These are phyloP conservation scores for Epizoanthus fatuus DNA, from an alignment of 92 coral and sea anemone genomes.

Conservation along the genomic window DNA sequence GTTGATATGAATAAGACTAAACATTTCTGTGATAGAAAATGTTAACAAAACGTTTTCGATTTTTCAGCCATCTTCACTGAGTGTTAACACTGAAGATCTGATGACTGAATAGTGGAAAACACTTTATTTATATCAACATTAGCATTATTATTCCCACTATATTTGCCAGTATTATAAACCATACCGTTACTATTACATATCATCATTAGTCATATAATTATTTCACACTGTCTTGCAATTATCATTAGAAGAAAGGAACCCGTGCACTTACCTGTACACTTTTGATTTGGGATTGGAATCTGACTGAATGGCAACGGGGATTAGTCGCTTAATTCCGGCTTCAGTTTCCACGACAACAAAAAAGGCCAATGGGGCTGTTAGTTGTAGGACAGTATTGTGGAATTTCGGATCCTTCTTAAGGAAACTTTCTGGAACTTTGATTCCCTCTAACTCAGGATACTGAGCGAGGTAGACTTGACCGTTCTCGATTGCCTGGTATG, in stretches of 20 bases:
- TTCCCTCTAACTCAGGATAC: constrained; percentile 90
- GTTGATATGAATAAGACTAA: too few species aligned
- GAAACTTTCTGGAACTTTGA: constrained; percentile 71
- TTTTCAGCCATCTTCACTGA: too few species aligned
- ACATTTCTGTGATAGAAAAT: too few species aligned
- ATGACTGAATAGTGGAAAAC: too few species aligned
- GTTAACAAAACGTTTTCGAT: too few species aligned
- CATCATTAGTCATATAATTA: too few species aligned
- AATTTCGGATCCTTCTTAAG: constrained; percentile 74
- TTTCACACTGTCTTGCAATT: too few species aligned
- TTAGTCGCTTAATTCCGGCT: constrained; percentile 80
- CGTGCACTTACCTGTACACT: constrained; percentile 61
- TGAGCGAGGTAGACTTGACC: constrained; percentile 82
- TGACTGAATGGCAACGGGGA: constrained; percentile 92
- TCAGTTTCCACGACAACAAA: constrained; percentile 79
- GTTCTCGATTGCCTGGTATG: constrained; percentile 83
- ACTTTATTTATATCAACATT: too few species aligned
- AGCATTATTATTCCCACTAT: too few species aligned
- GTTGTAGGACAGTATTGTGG: constrained; percentile 85
- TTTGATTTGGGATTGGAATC: constrained; percentile 82
- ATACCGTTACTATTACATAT: too few species aligned
- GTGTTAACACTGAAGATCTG: too few species aligned
- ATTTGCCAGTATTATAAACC: too few species aligned
- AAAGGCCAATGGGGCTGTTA: constrained; percentile 95
- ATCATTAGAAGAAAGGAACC: not conserved